These are phyloP conservation scores for Megastigmus dorsalis DNA, from an alignment of 2,888 invertebrate genomes.

Conservation along the genomic window DNA sequence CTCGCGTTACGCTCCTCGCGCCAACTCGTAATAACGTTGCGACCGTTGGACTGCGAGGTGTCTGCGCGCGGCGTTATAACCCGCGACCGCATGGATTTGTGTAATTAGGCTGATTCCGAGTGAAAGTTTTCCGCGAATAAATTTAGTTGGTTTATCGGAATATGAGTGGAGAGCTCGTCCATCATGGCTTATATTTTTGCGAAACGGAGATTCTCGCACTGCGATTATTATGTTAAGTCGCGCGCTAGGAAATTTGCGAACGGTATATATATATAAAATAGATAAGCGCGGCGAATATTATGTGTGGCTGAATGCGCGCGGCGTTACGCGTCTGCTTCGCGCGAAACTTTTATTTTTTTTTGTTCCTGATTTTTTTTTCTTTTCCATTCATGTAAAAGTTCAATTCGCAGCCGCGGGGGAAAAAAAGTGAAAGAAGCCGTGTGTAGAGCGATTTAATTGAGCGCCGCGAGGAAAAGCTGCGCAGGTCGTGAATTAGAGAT, in stretches of 20 bases:
- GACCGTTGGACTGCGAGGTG: no score
- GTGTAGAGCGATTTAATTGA: background rate
- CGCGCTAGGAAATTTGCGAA: constrained; percentile 31
- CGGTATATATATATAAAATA: background rate
- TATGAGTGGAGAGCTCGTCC: constrained; percentile 5
- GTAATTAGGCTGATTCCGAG: constrained; percentile 10
- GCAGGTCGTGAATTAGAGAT: background rate
- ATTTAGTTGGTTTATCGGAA: constrained; percentile 11
- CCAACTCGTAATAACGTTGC: background rate
- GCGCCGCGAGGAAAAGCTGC: background rate
- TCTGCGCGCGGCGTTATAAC: no score
- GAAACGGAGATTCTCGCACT: background rate
- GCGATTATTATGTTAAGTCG: constrained; percentile 31
- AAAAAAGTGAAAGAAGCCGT: constrained; percentile 34
- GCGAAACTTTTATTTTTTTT: constrained; percentile 28
- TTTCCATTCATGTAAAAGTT: no score
- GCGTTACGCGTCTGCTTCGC: background rate
- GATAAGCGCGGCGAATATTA: no score
- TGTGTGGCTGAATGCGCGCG: no score
- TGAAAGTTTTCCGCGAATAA: constrained; percentile 34
- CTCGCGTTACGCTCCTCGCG: background rate
- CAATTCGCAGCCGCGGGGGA: constrained; percentile 17
- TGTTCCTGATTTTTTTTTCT: background rate
- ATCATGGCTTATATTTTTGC: no score
- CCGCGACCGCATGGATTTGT: constrained; percentile 9